These are phyloP conservation scores for Tyto alba DNA, from an alignment of 2,113 vertebrate species.

Conservation along the genomic window DNA sequence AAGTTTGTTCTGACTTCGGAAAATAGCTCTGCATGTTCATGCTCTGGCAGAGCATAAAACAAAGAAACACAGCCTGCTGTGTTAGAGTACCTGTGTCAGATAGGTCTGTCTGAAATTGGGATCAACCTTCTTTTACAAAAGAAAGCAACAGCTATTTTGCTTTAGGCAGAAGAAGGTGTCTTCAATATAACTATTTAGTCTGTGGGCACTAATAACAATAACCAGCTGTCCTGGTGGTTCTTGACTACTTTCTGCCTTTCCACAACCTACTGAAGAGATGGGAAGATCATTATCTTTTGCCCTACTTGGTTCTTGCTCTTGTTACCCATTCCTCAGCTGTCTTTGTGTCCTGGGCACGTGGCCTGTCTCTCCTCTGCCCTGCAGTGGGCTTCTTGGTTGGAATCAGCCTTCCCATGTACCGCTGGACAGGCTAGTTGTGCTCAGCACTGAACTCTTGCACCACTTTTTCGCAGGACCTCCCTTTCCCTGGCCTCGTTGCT, in stretches of 20 bases:
- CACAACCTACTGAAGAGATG: neutral
- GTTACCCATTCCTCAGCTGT: neutral
- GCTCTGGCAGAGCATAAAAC: conserved; percentile 7
- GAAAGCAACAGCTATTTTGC: neutral
- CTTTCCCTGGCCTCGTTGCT: neutral
- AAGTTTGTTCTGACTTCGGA: neutral
- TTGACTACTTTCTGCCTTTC: neutral
- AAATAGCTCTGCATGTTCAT: neutral
- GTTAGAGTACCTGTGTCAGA: neutral
- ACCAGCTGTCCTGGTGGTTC: neutral
- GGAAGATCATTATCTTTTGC: neutral
- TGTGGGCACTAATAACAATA: neutral
- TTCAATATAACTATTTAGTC: neutral
- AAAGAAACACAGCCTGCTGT: neutral
- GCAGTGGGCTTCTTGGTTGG: neutral
- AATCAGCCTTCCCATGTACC: neutral
- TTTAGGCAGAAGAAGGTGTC: neutral
- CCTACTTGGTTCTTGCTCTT: neutral
- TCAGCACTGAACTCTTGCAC: neutral
- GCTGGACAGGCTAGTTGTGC: neutral
- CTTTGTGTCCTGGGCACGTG: neutral
- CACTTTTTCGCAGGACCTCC: neutral
- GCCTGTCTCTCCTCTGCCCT: neutral
- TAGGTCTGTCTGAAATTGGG: neutral
- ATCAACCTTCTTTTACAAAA: neutral